Evolutionary conservation across 2,113 vertebrate genomes (phyloP).

Genomic region (Dromiciops gliroides): DNA sequence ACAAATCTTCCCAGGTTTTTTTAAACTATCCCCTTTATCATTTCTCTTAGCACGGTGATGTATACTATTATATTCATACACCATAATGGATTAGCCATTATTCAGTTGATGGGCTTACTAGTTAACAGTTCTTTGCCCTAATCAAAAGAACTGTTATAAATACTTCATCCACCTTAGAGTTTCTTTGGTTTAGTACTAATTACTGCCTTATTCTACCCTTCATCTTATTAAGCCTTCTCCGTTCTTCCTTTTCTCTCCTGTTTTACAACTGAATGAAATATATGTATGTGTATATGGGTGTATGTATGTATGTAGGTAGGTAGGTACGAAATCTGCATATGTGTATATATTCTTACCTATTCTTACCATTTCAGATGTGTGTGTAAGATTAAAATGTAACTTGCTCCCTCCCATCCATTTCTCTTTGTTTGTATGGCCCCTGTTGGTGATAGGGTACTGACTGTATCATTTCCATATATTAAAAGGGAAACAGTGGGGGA

Average conservation of each 20-base stretch:
- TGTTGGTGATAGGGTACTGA: too few relatives aligned
- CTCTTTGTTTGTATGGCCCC: too few relatives aligned
- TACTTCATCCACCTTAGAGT: background rate
- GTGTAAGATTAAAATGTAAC: too few relatives aligned
- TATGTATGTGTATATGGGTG: too few relatives aligned
- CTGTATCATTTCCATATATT: too few relatives aligned
- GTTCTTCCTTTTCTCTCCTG: background rate
- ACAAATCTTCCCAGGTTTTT: background rate
- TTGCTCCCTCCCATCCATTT: too few relatives aligned
- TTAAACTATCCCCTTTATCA: background rate
- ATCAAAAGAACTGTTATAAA: background rate
- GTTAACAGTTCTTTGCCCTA: background rate
- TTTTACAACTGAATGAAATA: background rate
- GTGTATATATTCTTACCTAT: too few relatives aligned
- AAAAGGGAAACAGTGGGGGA: too few relatives aligned
- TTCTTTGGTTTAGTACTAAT: background rate
- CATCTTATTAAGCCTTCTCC: background rate
- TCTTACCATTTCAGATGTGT: too few relatives aligned
- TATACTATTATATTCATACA: background rate
- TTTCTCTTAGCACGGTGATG: background rate
- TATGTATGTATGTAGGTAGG: too few relatives aligned
- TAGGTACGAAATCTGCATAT: too few relatives aligned
- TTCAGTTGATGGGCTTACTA: background rate
- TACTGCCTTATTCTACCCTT: background rate
- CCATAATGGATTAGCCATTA: background rate